Percentiles rank a stretch among this genome's conserved stretches.
phyloP scores from a whole-genome alignment of 2,888 invertebrate genomes.

The Mantis religiosa region DNA sequence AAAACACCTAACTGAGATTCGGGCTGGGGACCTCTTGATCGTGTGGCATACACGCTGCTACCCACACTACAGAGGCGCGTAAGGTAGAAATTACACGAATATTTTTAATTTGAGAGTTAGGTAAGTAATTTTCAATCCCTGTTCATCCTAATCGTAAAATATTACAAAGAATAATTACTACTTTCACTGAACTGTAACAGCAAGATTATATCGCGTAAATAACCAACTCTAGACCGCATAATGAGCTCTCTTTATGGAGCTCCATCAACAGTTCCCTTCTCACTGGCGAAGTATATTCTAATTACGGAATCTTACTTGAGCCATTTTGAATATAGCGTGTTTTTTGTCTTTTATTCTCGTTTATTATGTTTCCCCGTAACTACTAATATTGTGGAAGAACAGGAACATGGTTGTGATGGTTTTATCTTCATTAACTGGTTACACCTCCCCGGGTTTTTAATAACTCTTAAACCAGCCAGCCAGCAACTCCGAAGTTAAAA shows the following conservation, averaged over 20 bases:
- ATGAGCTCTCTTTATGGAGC: not conserved
- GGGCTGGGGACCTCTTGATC: no score
- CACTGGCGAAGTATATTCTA: not conserved
- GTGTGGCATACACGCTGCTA: no score
- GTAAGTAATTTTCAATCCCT: not conserved
- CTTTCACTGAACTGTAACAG: not conserved
- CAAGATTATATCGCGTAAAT: not conserved
- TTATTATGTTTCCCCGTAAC: not conserved
- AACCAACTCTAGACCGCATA: not conserved
- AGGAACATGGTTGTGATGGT: not conserved
- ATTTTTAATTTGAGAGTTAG: not conserved
- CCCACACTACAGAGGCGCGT: no score
- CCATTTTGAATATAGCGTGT: not conserved
- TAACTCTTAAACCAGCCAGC: not conserved
- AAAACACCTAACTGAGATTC: no score
- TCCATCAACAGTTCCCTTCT: not conserved
- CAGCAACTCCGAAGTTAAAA: not conserved
- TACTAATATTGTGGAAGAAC: not conserved
- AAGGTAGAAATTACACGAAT: no score
- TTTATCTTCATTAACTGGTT: slow-evolving; percentile 5
- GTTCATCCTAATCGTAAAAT: not conserved
- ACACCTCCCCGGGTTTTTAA: not conserved
- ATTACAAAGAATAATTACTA: not conserved
- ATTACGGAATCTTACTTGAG: not conserved
- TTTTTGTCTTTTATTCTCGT: not conserved